phyloP scores from a whole-genome alignment of 2,797 vertebrate species.

The Falco columbarius region DNA sequence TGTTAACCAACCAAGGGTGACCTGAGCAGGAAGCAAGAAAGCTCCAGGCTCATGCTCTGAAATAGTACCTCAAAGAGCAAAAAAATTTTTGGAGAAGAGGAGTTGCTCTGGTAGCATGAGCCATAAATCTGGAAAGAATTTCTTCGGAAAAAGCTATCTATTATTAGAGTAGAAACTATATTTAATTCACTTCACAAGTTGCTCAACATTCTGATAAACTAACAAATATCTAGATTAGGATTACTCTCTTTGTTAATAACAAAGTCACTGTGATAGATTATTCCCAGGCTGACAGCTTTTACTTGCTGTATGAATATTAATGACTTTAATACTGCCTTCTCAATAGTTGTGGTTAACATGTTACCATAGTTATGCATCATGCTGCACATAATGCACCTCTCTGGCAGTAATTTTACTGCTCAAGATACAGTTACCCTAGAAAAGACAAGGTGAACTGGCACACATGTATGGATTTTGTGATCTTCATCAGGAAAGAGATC shows the following conservation, averaged over 20 bases:
- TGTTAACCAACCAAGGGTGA: neutral
- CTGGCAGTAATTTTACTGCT: neutral
- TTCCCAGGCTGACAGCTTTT: conserved; percentile 40
- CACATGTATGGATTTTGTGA: neutral
- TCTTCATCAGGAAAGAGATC: neutral
- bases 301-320: conserved; percentile 50
- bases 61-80: neutral
- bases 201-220: conserved; percentile 20
- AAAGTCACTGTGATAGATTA: conserved; percentile 49
- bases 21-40: neutral
- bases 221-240: conserved; percentile 47
- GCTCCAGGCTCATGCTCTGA: neutral
- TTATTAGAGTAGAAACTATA: neutral
- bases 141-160: neutral
- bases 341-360: conserved; percentile 36
- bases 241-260: conserved; percentile 34
- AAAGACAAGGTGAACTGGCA: conserved; percentile 12
- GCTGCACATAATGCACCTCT: conserved; percentile 9
- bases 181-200: conserved; percentile 45
- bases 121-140: neutral
- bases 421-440: neutral
- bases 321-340: conserved; percentile 16
- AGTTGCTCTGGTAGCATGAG: neutral
- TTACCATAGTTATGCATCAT: conserved; percentile 35
- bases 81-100: neutral